Base-by-base conservation (phyloP, 2,797 vertebrate species). In the Paguma larvata region DNA sequence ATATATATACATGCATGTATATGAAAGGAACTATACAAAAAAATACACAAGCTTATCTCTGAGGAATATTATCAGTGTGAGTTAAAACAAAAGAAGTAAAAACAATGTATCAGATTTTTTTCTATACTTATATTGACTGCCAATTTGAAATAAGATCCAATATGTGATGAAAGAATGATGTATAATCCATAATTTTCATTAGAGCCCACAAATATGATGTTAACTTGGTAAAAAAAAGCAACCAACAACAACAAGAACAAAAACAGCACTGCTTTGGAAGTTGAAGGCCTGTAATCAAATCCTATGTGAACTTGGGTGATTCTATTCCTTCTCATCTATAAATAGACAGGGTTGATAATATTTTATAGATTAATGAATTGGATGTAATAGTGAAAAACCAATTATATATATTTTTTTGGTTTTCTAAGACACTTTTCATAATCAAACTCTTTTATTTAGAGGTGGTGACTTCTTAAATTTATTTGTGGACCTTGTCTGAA, bases 1-100 rank as follows among this genome's bases (percentile, higher is more conserved):
- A 84, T 7, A 89, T 18, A 85, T 9, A 84, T n/a, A 19, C 3
- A 6, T 21, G 2, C 4, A n/a, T 89, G 15, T 48, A 0, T 18
- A 4, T 67, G 18, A 82, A 94, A 19, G 38, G 72, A 77, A 53
- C 15, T 77, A 2, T 73, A 15, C 2, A 67, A 65, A 46, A 73
- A 91, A 46, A 86, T 77, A 10, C 1, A 77, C 12, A n/a, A 6
- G 19, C 21, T 68, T 65, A 32, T 62, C 10, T 95, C 48, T 87
- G 59, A 85, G 10, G 38, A 79, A 32, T 86, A 7, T 72, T 86
- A 41, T 23, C 23, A 41, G 30, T 89, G 16, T 68, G 62, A 27
- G 7, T 79, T 85, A 85, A 89, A 92, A 91, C 4, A 85, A 89
- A 90, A 21, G 44, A 48, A 75, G 77, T 23, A 18, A 19, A 97